These are phyloP conservation scores for Drosophila acutilabella DNA, from an alignment of 2,888 invertebrate species.

Conservation along the genomic window DNA sequence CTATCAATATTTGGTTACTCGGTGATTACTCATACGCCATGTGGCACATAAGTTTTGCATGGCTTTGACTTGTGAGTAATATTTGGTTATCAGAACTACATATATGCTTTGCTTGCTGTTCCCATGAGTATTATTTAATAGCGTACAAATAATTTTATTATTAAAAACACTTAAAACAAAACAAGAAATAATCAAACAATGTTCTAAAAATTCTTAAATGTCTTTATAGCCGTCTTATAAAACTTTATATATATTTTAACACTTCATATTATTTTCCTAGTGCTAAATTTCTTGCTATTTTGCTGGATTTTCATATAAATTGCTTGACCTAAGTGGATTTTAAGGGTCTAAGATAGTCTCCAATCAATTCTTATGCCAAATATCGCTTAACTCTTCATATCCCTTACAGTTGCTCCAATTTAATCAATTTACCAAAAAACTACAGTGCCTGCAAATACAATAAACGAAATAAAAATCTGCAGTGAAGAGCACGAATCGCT, in stretches of 20 bases:
- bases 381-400: background rate
- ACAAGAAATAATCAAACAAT: too few relatives aligned
- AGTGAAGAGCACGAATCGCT: slow-evolving; percentile 34
- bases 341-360: too few relatives aligned
- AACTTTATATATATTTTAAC: too few relatives aligned
- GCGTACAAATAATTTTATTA: too few relatives aligned
- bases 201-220: too few relatives aligned
- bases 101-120: background rate
- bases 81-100: background rate
- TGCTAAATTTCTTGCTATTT: too few relatives aligned
- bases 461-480: slow-evolving; percentile 25
- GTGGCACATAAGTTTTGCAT: background rate
- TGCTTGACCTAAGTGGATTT: too few relatives aligned
- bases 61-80: slow-evolving; percentile 29
- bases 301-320: too few relatives aligned
- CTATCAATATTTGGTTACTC: background rate
- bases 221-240: too few relatives aligned
- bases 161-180: too few relatives aligned
- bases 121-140: background rate
- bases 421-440: slow-evolving; percentile 9
- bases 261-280: too few relatives aligned
- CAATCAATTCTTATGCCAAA: background rate
- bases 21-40: slow-evolving; percentile 10
- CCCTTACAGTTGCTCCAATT: background rate
- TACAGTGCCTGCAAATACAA: slow-evolving; percentile 27